Percentiles rank a stretch among this genome's conserved stretches.
These are phyloP conservation scores for Poecile montanus DNA, from an alignment of 2,797 vertebrate species.

Conservation along the genomic window DNA sequence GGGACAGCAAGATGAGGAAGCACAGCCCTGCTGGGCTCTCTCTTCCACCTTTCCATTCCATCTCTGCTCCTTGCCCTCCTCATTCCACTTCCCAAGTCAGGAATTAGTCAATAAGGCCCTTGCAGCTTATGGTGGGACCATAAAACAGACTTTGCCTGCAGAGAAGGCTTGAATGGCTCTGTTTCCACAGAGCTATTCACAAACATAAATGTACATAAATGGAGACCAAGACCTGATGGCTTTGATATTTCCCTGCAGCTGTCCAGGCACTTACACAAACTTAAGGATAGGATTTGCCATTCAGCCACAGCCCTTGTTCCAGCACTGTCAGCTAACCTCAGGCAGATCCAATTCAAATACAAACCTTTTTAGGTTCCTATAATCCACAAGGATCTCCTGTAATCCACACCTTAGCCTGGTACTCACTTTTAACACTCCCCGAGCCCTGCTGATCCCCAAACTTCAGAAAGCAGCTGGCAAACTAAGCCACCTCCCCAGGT, in stretches of 20 bases:
- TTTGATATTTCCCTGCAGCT: not conserved
- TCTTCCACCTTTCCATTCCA: not conserved
- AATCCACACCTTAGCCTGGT: not conserved
- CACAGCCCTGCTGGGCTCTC: not conserved
- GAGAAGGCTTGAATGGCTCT: not conserved
- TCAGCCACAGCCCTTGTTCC: not conserved
- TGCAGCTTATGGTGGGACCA: not conserved
- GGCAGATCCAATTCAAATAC: not conserved
- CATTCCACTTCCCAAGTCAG: not conserved
- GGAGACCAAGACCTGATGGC: not conserved
- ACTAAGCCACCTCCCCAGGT: not conserved
- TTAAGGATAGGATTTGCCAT: not conserved
- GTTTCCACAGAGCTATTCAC: not conserved
- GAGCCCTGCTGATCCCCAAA: not conserved
- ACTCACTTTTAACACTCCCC: not conserved
- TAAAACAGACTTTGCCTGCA: not conserved
- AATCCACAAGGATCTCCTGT: not conserved
- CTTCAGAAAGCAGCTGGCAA: not conserved
- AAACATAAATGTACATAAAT: not conserved
- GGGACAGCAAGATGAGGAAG: not conserved
- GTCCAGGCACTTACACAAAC: not conserved
- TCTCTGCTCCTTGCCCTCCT: not conserved
- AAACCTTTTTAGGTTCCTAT: not conserved
- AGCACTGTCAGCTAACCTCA: not conserved
- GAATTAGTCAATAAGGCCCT: not conserved